Evolutionary conservation across 2,113 vertebrate genomes (phyloP).

Genomic region (Etia nguti): DNA sequence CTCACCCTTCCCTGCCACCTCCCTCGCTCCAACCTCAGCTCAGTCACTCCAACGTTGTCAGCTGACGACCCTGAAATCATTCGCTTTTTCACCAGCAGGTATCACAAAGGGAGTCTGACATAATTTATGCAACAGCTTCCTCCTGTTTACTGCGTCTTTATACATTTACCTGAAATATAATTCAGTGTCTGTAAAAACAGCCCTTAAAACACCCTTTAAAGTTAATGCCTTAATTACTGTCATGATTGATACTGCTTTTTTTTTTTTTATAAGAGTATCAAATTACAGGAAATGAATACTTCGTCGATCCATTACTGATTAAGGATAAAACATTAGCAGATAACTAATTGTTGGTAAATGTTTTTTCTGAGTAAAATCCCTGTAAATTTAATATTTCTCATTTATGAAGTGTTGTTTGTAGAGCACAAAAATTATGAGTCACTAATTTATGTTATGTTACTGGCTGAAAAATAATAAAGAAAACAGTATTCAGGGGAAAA

Average conservation of each 20-base stretch:
- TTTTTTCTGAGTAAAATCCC: background rate
- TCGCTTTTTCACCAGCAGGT: conserved; percentile 29
- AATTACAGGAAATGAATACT: background rate
- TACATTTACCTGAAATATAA: background rate
- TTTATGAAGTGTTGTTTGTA: background rate
- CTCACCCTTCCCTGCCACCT: background rate
- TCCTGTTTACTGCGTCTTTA: background rate
- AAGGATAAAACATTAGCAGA: background rate
- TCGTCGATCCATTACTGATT: background rate
- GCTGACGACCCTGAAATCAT: conserved; percentile 21
- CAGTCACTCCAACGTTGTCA: conserved; percentile 34
- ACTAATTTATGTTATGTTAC: background rate
- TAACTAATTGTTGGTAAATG: background rate
- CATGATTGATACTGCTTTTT: background rate
- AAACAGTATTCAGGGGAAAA: background rate
- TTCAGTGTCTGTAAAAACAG: background rate
- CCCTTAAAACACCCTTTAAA: background rate
- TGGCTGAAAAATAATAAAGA: background rate
- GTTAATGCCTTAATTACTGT: background rate
- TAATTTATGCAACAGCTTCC: background rate
- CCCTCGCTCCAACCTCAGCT: background rate
- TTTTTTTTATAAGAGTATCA: background rate
- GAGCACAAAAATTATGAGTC: background rate
- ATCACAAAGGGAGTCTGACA: background rate
- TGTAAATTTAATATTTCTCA: background rate